Percentiles rank a stretch among this genome's conserved stretches.
Evolutionary conservation across 2,888 invertebrate species (phyloP).

Genomic region (Apoderus coryli): DNA sequence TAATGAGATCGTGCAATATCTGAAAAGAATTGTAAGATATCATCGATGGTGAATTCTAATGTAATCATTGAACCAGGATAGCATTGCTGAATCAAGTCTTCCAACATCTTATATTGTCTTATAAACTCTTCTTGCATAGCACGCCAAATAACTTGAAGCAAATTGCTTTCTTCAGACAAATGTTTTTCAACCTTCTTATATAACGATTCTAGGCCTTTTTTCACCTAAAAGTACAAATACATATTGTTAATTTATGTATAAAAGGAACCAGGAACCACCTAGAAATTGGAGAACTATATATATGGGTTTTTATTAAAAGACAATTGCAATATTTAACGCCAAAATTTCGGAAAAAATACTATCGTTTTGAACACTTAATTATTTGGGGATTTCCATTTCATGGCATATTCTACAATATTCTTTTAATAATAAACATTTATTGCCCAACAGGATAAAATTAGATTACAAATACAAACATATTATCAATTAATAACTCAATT

Average conservation of each 20-base stretch:
- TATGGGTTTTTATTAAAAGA: no score
- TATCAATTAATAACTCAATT: no score
- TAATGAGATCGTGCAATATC: constrained; percentile 89
- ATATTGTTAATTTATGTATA: background rate
- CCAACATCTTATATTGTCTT: constrained; percentile 85
- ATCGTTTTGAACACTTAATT: no score
- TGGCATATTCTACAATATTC: no score
- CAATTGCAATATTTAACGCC: no score
- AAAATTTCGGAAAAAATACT: no score
- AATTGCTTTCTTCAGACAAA: constrained; percentile 83
- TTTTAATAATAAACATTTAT: no score
- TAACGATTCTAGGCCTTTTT: constrained; percentile 80
- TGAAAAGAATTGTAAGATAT: constrained; percentile 92
- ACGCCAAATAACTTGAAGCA: constrained; percentile 95
- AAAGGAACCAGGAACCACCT: no score
- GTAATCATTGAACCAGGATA: constrained; percentile 91
- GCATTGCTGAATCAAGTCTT: constrained; percentile 85
- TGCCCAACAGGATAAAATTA: no score
- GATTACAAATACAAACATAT: no score
- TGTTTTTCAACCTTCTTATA: constrained; percentile 97
- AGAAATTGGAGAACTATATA: no score
- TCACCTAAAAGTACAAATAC: constrained; percentile 45
- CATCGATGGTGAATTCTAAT: constrained; percentile 88
- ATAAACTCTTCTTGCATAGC: constrained; percentile 99
- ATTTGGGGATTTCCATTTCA: no score